A percentile compares a stretch with the other conserved stretches of the same genome.
These are phyloP conservation scores for Trachemys scripta DNA, from an alignment of 2,113 vertebrate species.

Conservation along the genomic window DNA sequence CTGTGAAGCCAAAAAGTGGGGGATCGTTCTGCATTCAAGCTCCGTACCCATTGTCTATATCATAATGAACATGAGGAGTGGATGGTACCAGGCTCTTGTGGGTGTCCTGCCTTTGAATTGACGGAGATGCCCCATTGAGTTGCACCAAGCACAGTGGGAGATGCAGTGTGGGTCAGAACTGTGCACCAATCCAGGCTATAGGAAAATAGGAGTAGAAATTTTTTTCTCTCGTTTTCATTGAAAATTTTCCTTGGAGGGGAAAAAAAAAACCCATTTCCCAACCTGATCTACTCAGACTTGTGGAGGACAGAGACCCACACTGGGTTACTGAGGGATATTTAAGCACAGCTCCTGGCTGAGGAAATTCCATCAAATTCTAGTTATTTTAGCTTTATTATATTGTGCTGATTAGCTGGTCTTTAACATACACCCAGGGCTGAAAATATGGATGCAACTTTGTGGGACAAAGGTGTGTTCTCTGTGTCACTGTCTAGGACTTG, in stretches of 20 bases:
- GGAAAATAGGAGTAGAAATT: not conserved
- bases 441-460: not conserved
- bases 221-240: not conserved
- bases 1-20: slow-evolving; percentile 70
- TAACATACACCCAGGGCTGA: not conserved
- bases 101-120: not conserved
- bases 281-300: not conserved
- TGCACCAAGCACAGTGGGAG: not conserved
- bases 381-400: not conserved
- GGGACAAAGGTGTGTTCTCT: not conserved
- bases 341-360: rapidly evolving
- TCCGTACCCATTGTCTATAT: not conserved
- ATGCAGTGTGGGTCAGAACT: not conserved
- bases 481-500: not conserved
- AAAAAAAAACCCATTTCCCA: not conserved
- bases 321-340: rapidly evolving
- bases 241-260: not conserved
- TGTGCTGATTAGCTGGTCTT: not conserved
- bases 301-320: not conserved
- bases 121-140: not conserved
- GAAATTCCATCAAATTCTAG: not conserved
- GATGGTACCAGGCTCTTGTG: not conserved
- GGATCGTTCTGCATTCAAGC: slow-evolving; percentile 69
- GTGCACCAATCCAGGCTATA: rapidly evolving
- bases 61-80: not conserved